Base-by-base conservation (phyloP, 2,113 vertebrate species). In the Gnathonemus echidnorhynchus region DNA sequence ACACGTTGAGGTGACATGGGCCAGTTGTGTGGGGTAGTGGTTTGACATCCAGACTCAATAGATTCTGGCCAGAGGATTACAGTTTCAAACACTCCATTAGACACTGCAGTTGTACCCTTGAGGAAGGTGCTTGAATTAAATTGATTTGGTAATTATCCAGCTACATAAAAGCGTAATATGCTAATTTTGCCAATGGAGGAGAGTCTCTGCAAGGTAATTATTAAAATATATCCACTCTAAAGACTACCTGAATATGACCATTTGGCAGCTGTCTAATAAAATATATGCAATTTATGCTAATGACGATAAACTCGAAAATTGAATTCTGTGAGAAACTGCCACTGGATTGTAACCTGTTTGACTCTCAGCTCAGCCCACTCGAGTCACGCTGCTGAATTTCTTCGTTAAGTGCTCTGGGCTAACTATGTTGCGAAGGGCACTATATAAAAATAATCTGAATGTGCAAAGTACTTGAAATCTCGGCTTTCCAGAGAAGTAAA, bases 131-230 rank as follows among this genome's bases (percentile, higher is more conserved):
- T 88, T 62, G 17, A 62, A 46, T 53, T 88, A 66, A 88, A 66
- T 62, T 46, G 35, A 50, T 62, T 88, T 88, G 21, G 35, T 66
- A 45, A 88, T 50, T 87, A 87, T 88, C 19, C 87, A 62, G 35
- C 35, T 24, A n/a, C 27, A 88, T 88, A 88, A 88, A 58, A 42
- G 39, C 39, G 13, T 87, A 87, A 88, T 88, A 88, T 88, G 56
- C 53, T 87, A 88, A 66, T 66, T 62, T 46, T 62, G 39, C 19
- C 56, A 66, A 66, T 87, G 21, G 17, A 66, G 35, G 27, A 88
- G 87, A 45, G 42, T 88, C 31, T 42, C 10, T 62, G 31, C 31
- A 6, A 88, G 39, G 35, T 45, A 62, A 45, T 66, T 45, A 88
- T 27, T 66, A 66, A 58, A 88, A 66, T 88, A 66, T 88, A 49